phyloP scores from a whole-genome alignment of 2,113 vertebrate genomes.

The Eudorcas thomsonii region DNA sequence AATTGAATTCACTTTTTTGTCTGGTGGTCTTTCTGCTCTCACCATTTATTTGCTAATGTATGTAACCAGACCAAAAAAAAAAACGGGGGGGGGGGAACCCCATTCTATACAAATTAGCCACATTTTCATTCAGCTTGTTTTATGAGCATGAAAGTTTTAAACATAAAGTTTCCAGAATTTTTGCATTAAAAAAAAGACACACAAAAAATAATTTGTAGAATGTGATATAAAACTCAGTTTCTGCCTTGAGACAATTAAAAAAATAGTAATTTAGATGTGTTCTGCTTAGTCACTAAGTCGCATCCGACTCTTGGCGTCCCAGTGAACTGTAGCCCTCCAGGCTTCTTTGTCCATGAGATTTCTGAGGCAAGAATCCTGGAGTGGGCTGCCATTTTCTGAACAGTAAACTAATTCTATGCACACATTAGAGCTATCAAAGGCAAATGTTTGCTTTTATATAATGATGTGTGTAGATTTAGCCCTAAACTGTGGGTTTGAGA shows the following conservation, averaged over 20 bases:
- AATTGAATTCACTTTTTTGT: conserved; percentile 42
- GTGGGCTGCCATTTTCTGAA: conserved; percentile 16
- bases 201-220: conserved; percentile 78
- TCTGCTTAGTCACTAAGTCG: not conserved
- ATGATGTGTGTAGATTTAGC: conserved; percentile 74
- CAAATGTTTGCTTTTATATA: conserved; percentile 82
- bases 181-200: conserved; percentile 57
- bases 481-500: conserved; percentile 66
- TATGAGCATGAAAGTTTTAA: conserved; percentile 76
- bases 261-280: conserved; percentile 82
- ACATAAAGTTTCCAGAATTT: conserved; percentile 76
- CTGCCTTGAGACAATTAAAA: conserved; percentile 82
- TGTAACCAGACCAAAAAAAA: not conserved
- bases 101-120: conserved; percentile 69
- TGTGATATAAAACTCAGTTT: conserved; percentile 82
- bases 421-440: conserved; percentile 80
- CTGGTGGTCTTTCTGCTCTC: conserved; percentile 41
- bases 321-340: not conserved
- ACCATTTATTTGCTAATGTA: conserved; percentile 34
- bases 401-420: conserved; percentile 80
- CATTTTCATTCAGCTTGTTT: conserved; percentile 75
- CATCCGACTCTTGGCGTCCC: not conserved
- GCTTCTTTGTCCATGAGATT: not conserved
- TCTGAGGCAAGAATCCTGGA: not conserved
- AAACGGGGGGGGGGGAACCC: fast-evolving